These are phyloP conservation scores for Julus scandinavius DNA, from an alignment of 2,888 invertebrate genomes.

Conservation along the genomic window DNA sequence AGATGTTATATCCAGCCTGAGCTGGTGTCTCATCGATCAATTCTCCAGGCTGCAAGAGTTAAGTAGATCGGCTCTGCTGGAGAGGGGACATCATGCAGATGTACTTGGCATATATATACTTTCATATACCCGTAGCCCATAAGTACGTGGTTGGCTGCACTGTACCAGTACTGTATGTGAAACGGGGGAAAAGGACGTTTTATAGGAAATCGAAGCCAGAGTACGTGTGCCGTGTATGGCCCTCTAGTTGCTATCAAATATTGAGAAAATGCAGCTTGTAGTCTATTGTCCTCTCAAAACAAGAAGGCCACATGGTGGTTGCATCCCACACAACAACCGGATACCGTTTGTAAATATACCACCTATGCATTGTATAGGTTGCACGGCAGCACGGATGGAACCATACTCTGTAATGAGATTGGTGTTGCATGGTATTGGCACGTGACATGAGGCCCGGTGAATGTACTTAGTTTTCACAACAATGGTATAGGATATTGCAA, in stretches of 20 bases:
- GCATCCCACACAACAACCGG: conserved; percentile 12
- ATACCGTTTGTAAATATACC: background rate
- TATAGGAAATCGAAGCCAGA: conserved; percentile 12
- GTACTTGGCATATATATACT: conserved; percentile 21
- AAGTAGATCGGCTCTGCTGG: conserved; percentile 33
- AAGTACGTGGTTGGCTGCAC: conserved; percentile 12
- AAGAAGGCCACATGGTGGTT: conserved; percentile 21
- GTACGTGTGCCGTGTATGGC: background rate
- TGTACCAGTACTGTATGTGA: background rate
- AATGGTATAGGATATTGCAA: too few relatives aligned
- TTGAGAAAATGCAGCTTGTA: conserved; percentile 1
- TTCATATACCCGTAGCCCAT: background rate
- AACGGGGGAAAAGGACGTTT: background rate
- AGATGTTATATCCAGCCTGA: background rate
- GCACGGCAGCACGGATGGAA: background rate
- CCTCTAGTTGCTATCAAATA: conserved; percentile 4
- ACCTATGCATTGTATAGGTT: background rate
- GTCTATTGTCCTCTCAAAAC: background rate
- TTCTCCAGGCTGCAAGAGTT: conserved; percentile 33
- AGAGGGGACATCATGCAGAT: conserved; percentile 33
- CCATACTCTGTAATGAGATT: background rate
- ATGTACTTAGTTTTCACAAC: background rate
- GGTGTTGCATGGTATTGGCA: background rate
- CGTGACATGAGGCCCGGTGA: background rate
- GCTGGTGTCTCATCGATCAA: background rate